Evolutionary conservation across 2,888 invertebrate species (phyloP).

Genomic region (Julus scanicus): DNA sequence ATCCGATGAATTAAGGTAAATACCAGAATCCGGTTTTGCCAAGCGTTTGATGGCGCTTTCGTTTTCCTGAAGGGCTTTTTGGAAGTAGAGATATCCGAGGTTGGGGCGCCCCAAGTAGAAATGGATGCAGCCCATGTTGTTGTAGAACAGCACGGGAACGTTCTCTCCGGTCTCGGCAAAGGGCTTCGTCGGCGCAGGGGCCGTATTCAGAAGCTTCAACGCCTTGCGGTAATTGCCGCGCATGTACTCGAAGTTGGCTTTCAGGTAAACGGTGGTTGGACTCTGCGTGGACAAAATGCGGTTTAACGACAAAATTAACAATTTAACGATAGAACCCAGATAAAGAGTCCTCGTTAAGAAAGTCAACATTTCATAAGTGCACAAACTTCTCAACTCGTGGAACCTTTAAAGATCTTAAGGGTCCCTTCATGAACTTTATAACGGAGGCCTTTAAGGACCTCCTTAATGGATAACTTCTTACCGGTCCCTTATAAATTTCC

Average conservation of each 20-base stretch:
- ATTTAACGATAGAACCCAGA: no score
- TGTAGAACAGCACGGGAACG: slow-evolving; percentile 76
- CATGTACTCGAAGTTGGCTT: slow-evolving; percentile 75
- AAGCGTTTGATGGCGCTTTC: slow-evolving; percentile 65
- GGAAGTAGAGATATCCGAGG: slow-evolving; percentile 81
- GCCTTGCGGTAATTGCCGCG: slow-evolving; percentile 74
- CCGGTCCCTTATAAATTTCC: no score
- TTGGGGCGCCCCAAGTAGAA: slow-evolving; percentile 83
- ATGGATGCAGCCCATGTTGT: slow-evolving; percentile 84
- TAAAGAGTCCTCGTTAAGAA: no score
- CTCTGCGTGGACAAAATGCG: slow-evolving; percentile 61
- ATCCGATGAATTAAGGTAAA: no score
- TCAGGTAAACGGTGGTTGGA: slow-evolving; percentile 71
- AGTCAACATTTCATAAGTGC: no score
- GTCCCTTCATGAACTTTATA: no score
- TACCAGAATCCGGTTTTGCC: slow-evolving; percentile 64
- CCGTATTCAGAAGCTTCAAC: slow-evolving; percentile 70
- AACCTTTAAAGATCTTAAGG: no score
- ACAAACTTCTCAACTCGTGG: no score
- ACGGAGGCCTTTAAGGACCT: no score
- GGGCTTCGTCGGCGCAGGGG: slow-evolving; percentile 57
- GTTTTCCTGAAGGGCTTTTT: slow-evolving; percentile 82
- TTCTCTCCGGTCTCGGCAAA: slow-evolving; percentile 72
- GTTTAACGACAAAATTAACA: no score
- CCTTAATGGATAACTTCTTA: no score